These are phyloP conservation scores for Pedetes capensis DNA, from an alignment of 2,113 vertebrate genomes.

Conservation along the genomic window DNA sequence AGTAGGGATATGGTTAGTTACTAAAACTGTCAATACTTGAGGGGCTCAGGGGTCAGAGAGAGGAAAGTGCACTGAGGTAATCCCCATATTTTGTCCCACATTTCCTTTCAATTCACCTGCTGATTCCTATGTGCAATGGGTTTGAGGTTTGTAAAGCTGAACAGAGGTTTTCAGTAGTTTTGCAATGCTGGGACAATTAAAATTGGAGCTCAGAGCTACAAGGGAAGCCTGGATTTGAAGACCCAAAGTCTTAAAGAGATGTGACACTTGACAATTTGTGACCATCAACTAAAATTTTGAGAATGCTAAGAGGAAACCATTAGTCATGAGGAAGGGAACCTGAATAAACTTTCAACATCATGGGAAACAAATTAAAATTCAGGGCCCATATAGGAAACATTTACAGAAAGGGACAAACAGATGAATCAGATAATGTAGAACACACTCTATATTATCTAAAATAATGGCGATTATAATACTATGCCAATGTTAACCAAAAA, in stretches of 20 bases:
- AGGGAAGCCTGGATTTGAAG: not conserved
- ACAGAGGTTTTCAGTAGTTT: not conserved
- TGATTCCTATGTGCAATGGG: not conserved
- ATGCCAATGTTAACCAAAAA: not conserved
- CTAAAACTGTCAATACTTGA: not conserved
- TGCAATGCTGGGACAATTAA: not conserved
- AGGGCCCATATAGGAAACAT: not conserved
- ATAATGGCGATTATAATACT: not conserved
- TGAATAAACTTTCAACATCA: not conserved
- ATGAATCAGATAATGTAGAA: not conserved
- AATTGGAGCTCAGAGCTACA: not conserved
- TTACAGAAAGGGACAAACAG: not conserved
- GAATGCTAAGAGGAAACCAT: not conserved
- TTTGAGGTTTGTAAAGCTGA: not conserved
- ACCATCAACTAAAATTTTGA: not conserved
- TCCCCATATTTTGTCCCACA: not conserved
- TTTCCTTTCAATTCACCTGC: not conserved
- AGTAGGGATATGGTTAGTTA: not conserved
- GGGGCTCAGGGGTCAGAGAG: not conserved
- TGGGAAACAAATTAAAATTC: slow-evolving; percentile 8
- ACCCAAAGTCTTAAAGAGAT: not conserved
- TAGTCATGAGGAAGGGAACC: not conserved
- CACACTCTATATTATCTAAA: not conserved
- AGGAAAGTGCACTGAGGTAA: not conserved
- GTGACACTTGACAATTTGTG: not conserved